Percentiles rank a stretch among this genome's conserved stretches.
Evolutionary conservation across 53 echinoderm and acorn worm species (phyloP).

Genomic region (Apostichopus leukothele): DNA sequence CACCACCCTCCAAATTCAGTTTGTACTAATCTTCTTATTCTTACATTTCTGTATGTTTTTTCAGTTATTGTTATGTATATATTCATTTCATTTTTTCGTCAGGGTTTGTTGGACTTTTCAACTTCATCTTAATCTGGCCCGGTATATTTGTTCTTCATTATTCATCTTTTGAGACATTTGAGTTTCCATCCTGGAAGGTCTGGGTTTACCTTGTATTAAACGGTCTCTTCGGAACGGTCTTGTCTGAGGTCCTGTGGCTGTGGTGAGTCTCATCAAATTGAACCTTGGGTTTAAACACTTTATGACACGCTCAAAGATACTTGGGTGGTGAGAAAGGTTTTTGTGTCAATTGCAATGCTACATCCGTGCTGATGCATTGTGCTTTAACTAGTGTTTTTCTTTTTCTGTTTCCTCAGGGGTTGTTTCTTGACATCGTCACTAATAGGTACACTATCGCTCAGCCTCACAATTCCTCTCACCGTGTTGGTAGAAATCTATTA

Average conservation of each 20-base stretch:
- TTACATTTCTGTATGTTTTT: no score
- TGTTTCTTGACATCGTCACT: slow-evolving; percentile 97
- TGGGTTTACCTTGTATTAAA: slow-evolving; percentile 87
- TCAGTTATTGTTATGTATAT: neutral
- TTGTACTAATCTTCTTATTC: no score
- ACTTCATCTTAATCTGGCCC: slow-evolving; percentile 96
- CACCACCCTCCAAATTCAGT: no score
- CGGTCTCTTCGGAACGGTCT: slow-evolving; percentile 92
- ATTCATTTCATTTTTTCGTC: neutral
- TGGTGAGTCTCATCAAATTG: slow-evolving; percentile 68
- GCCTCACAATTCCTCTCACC: slow-evolving; percentile 91
- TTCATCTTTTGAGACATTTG: slow-evolving; percentile 75
- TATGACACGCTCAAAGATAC: neutral
- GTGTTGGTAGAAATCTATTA: slow-evolving; percentile 78
- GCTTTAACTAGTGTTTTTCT: no score
- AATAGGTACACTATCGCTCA: slow-evolving; percentile 86
- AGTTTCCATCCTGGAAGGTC: slow-evolving; percentile 78
- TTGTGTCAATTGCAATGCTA: neutral
- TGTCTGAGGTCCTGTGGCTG: slow-evolving; percentile 96
- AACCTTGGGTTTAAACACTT: no score
- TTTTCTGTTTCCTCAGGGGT: slow-evolving; percentile 61
- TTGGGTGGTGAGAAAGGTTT: neutral
- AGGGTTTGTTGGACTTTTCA: slow-evolving; percentile 99
- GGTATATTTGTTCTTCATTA: slow-evolving; percentile 87
- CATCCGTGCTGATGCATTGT: no score